Conservation (phyloP, 2,888 invertebrate genomes). For the Latrodectus elegans region DNA sequence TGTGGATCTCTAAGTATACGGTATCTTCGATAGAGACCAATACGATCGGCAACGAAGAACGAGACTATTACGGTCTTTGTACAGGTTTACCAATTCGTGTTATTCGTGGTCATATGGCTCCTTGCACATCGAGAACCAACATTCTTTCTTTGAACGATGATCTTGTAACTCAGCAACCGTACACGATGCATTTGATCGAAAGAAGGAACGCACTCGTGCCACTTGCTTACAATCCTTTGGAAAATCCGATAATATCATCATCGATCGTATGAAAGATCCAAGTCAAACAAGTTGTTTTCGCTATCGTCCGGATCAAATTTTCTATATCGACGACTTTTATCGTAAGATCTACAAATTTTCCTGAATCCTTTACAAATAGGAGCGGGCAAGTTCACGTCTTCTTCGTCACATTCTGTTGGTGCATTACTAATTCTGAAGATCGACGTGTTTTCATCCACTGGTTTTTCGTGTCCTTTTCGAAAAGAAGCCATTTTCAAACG, state of each 20-base stretch:
- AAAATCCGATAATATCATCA: constrained; percentile 12
- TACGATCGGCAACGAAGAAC: no score
- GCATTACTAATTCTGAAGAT: neutral
- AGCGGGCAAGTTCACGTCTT: constrained; percentile 1
- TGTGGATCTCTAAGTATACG: no score
- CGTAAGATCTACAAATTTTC: constrained; percentile 1
- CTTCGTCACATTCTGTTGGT: neutral
- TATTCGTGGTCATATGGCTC: neutral
- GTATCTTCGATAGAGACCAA: no score
- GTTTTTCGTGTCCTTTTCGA: neutral
- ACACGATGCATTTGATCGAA: neutral
- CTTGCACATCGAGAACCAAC: neutral
- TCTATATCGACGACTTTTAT: neutral
- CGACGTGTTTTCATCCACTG: neutral
- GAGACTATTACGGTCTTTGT: no score
- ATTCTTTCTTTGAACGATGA: constrained; percentile 19
- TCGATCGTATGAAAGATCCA: neutral
- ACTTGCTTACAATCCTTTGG: constrained; percentile 13
- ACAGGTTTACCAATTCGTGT: neutral
- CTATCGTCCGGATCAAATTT: neutral
- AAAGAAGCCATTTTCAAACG: neutral
- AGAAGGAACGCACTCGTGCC: neutral
- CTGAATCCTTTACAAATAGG: constrained; percentile 3
- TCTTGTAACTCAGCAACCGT: neutral
- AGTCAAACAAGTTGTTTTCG: neutral